Evolutionary conservation across 2,888 invertebrate species (phyloP).

Genomic region (Amiota minor): DNA sequence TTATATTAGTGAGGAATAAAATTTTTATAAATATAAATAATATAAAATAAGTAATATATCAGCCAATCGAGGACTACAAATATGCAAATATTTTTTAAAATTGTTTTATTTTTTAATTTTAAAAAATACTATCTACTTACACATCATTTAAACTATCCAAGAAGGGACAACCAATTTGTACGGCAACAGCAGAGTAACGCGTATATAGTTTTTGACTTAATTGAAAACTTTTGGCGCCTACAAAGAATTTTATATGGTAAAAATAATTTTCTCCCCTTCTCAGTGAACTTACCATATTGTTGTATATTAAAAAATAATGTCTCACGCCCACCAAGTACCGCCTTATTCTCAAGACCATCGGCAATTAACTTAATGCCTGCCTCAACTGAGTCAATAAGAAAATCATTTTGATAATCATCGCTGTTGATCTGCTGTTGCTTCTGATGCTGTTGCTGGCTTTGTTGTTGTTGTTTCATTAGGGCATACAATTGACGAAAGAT

Average conservation of each 20-base stretch:
- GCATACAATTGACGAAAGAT: constrained; percentile 81
- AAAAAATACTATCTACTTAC: constrained; percentile 72
- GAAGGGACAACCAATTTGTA: constrained; percentile 85
- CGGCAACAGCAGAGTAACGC: constrained; percentile 84
- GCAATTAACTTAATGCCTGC: constrained; percentile 80
- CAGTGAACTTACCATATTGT: constrained; percentile 77
- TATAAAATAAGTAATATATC: too few relatives aligned
- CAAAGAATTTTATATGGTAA: background rate
- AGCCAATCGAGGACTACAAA: too few relatives aligned
- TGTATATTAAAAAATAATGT: constrained; percentile 84
- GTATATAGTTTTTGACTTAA: constrained; percentile 85
- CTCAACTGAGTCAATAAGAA: constrained; percentile 81
- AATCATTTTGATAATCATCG: constrained; percentile 54
- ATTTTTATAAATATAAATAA: too few relatives aligned
- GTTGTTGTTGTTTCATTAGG: constrained; percentile 77
- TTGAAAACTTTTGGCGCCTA: constrained; percentile 75
- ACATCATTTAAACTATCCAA: constrained; percentile 82
- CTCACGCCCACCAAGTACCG: constrained; percentile 82
- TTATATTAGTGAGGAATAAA: background rate
- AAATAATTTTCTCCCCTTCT: background rate
- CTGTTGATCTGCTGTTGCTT: background rate
- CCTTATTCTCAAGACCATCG: constrained; percentile 77
- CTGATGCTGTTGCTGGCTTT: constrained; percentile 29
- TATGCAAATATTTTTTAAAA: too few relatives aligned
- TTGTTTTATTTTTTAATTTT: background rate